Base-by-base conservation (phyloP, 2,888 invertebrate species). In the Auanema freiburgensis region DNA sequence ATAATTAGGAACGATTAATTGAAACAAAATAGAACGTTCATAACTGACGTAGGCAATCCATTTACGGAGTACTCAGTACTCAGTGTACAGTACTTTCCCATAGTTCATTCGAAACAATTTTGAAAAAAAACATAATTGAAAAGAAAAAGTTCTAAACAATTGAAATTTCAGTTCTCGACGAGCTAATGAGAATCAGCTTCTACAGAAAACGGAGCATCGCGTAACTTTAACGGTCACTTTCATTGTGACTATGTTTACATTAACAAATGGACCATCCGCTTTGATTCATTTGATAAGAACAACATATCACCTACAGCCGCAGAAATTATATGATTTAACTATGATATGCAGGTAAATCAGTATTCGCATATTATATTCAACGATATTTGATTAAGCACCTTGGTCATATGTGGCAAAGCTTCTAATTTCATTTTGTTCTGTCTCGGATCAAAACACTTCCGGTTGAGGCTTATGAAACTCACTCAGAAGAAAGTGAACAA, bases 351-450 rank as follows among this genome's bases (percentile, higher is more conserved):
- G 75, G 77, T 74, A 43, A 43, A 43, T 43, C 43, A 43, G 43
- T 43, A 43, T 12, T 12, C 14, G 14, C 43, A 43, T 14, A 43
- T 11, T 43, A n/a, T 43, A 12, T 0, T 18, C 16, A 8, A 11
- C 21, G 16, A 14, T 5, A 25, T 40, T 4, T 63, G n/a, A n/a
- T 74, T 43, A 66, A 79, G 79, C 54, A 76, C 81, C 14, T 67
- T 81, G 42, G 81, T 81, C 12, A 78, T 81, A 42, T 76, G 77
- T 53, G 81, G 81, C 16, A 81, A 81, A 56, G 79, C 80, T 4
- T 80, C 78, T 18, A 81, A 81, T 59, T 81, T 81, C 66, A 80
- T 81, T 21, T 66, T 81, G 21, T 81, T 81, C 77, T 81, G 81
- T 57, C 70, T 81, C 42, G 81, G 74, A n/a, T 80, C 79, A 41